These are phyloP conservation scores for Hemichromis elongatus DNA, from an alignment of 2,113 vertebrate genomes.

Conservation along the genomic window DNA sequence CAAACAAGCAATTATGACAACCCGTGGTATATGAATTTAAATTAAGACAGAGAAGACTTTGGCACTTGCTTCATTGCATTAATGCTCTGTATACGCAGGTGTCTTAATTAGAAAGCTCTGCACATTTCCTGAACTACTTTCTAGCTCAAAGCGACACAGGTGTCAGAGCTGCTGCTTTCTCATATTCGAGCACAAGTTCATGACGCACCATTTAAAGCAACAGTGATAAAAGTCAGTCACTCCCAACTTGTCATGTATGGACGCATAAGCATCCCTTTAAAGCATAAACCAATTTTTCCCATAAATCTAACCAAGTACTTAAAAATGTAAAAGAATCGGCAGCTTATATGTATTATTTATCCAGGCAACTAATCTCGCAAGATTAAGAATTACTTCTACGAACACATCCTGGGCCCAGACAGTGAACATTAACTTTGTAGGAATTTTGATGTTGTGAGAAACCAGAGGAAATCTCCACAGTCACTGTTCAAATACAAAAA, in stretches of 20 bases:
- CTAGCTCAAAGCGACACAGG: not conserved
- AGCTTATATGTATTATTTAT: not conserved
- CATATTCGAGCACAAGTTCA: not conserved
- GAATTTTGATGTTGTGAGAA: not conserved
- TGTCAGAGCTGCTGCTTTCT: not conserved
- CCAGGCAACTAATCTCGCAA: not conserved
- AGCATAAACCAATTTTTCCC: accelerated
- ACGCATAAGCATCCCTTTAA: not conserved
- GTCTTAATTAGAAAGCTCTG: not conserved
- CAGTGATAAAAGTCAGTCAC: not conserved
- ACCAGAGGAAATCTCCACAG: not conserved
- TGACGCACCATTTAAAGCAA: not conserved
- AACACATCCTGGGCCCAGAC: not conserved
- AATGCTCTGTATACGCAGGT: not conserved
- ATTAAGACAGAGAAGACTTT: not conserved
- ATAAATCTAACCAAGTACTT: not conserved
- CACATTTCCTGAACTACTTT: not conserved
- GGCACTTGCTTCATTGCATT: not conserved
- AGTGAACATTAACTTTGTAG: not conserved
- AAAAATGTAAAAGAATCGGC: not conserved
- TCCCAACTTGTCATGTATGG: not conserved
- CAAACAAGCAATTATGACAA: not conserved
- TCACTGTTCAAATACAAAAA: not conserved
- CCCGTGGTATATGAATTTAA: not conserved
- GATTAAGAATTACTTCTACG: not conserved